Evolutionary conservation across 1,140 invertebrate species (phyloP), one percentile per base, ranked within the genome.

Genomic region (Brachionus manjavacas): DNA sequence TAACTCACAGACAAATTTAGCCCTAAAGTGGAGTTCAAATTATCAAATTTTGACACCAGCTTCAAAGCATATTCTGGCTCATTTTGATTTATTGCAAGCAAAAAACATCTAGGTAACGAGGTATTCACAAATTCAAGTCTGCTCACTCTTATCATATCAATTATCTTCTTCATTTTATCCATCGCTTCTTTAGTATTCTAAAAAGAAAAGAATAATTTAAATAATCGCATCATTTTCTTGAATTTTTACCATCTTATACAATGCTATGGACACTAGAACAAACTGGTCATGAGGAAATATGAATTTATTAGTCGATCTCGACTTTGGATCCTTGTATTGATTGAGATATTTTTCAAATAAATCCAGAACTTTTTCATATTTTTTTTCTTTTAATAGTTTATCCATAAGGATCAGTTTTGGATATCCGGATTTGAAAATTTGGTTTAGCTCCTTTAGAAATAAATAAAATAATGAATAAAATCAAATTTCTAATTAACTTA

Each of bases 401-500:
- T 81, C 60, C 79, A 81, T 81, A 3, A 81, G 14, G 12, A 81
- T 81, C 12, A 81, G 39, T 60, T 64, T 64, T 25, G 79, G 79
- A 14, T 64, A 81, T 64, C 79, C 39, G 0, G 52, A 64, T 28
- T 60, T 81, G 41, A 81, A 81, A 23, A 81, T 64, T 16, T 39
- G 28, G 9, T 14, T 14, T n/a, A 81, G 16, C 6, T 81, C 79
- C 79, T 81, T 64, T 35, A 28, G 8, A 64, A 60, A n/a, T n/a
- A n/a, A n/a, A n/a, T n/a, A n/a, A 60, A 8, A 81, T 43, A 1
- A 28, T 12, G 43, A 20, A 12, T 31, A 52, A 28, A 55, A 23
- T 14, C 9, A 31, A 31, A 31, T 16, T 31, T 41, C 25, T 16
- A 55, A 20, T 64, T 41, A 23, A 14, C 39, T 14, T 64, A 81